Percentiles rank a stretch among this genome's conserved stretches.
phyloP scores from a whole-genome alignment of 2,888 invertebrate species.

The Slavum lentiscoides region DNA sequence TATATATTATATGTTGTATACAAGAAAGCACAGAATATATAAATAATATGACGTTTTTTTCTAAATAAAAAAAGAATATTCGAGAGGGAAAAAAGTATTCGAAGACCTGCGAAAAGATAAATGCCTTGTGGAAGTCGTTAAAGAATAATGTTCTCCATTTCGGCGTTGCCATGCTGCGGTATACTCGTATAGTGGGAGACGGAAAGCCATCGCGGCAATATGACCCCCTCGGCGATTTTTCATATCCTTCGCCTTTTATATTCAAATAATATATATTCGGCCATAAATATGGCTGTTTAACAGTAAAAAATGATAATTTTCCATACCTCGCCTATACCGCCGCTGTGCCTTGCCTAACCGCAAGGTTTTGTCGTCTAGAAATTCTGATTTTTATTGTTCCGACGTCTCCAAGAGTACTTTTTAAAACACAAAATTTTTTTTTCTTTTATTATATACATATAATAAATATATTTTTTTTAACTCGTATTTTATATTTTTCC shows the following conservation, averaged over 20 bases:
- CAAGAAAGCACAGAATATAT: slow-evolving; percentile 37
- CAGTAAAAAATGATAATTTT: slow-evolving; percentile 53
- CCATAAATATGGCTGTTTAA: slow-evolving; percentile 53
- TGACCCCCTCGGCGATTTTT: slow-evolving; percentile 52
- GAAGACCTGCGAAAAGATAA: slow-evolving; percentile 52
- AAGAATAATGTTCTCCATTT: slow-evolving; percentile 53
- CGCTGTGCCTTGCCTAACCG: slow-evolving; percentile 1
- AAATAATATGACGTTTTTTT: slow-evolving; percentile 36
- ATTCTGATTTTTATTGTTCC: slow-evolving; percentile 51
- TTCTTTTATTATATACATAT: neutral
- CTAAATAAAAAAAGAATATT: slow-evolving; percentile 23
- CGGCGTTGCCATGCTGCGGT: slow-evolving; percentile 30
- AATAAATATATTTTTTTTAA: slow-evolving; percentile 2
- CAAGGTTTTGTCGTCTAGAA: slow-evolving; percentile 51
- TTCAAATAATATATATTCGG: slow-evolving; percentile 53
- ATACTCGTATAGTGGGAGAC: slow-evolving; percentile 21
- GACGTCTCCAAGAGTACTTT: slow-evolving; percentile 44
- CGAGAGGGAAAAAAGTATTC: slow-evolving; percentile 40
- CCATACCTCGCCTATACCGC: neutral
- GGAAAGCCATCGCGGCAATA: slow-evolving; percentile 51
- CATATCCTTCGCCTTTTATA: slow-evolving; percentile 53
- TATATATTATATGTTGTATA: slow-evolving; percentile 7
- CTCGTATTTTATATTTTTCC: slow-evolving; percentile 43
- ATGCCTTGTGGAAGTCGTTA: slow-evolving; percentile 53
- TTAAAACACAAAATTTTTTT: slow-evolving; percentile 17